These are phyloP conservation scores for Campylomormyrus tamandua DNA, from an alignment of 2,113 vertebrate species.

Conservation along the genomic window DNA sequence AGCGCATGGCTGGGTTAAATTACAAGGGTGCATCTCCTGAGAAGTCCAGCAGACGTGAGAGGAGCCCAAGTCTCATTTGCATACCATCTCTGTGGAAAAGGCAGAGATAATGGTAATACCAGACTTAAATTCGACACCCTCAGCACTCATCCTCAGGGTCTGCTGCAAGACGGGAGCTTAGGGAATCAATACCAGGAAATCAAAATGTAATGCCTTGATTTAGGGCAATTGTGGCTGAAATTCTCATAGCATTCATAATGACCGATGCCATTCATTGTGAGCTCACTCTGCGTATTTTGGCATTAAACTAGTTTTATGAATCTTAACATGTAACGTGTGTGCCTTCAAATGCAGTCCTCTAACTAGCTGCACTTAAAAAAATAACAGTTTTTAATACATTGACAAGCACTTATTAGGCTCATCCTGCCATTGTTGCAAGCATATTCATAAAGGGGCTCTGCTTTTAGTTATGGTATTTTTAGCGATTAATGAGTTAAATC, in stretches of 20 bases:
- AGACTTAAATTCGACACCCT: constrained; percentile 36
- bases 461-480: not conserved
- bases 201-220: constrained; percentile 31
- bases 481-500: not conserved
- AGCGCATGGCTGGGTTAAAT: constrained; percentile 36
- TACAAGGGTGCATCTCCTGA: constrained; percentile 35
- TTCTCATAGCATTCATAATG: constrained; percentile 8
- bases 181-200: constrained; percentile 38
- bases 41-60: constrained; percentile 22
- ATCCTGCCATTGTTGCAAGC: not conserved
- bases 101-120: constrained; percentile 34
- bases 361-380: not conserved
- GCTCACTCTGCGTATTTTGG: not conserved
- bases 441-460: not conserved
- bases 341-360: not conserved
- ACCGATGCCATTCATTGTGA: not conserved
- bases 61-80: constrained; percentile 26
- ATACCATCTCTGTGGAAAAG: constrained; percentile 35
- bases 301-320: not conserved
- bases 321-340: not conserved
- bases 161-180: constrained; percentile 27
- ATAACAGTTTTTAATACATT: not conserved
- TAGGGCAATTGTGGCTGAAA: constrained; percentile 28
- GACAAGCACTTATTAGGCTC: not conserved
- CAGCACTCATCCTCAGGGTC: constrained; percentile 25